Base-by-base conservation (phyloP, 2,797 vertebrate species). In the Sebastes glaucus region DNA sequence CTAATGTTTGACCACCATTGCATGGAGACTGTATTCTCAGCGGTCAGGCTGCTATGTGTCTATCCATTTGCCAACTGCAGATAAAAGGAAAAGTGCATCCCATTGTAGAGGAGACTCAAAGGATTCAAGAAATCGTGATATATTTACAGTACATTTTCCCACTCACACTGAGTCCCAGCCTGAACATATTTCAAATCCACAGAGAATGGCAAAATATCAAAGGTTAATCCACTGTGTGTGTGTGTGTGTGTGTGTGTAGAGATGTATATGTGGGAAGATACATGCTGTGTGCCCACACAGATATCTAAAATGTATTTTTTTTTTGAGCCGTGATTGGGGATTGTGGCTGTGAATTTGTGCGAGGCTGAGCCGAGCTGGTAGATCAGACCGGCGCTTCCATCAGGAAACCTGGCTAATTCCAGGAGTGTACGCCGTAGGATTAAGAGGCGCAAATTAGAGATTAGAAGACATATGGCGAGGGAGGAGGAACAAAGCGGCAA, bases 391-490 rank as follows among this genome's bases (percentile, higher is more conserved):
- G 20, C 11, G 32, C 63, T 77, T 71, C 85, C 64, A 59, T 61
- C 65, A 46, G 67, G 74, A 87, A 57, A 60, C 59, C 22, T 1
- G 0, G 52, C 71, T 85, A 88, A 91, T 90, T 83, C 56, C 56
- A 78, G 28, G 23, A 64, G 28, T 20, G 74, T 61, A 61, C 49
- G 16, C 42, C n/a, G 1, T 3, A 55, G 87, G 85, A 89, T 89
- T 89, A 92, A 68, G 55, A 84, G 81, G 77, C 60, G 25, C 82
- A 90, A 90, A 89, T 73, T 66, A 81, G 68, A 74, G 71, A 91
- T 91, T 83, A 88, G 49, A 70, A 71, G 85, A 85, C 68, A 23
- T 66, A 71, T 77, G 71, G 10, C 1, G 22, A n/a, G 38, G 67
- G 61, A 76, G 35, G 66, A 67, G 52, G 73, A 90, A 80, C 71